Base-by-base conservation (phyloP, 2,797 vertebrate genomes). In the Tangara arthus region DNA sequence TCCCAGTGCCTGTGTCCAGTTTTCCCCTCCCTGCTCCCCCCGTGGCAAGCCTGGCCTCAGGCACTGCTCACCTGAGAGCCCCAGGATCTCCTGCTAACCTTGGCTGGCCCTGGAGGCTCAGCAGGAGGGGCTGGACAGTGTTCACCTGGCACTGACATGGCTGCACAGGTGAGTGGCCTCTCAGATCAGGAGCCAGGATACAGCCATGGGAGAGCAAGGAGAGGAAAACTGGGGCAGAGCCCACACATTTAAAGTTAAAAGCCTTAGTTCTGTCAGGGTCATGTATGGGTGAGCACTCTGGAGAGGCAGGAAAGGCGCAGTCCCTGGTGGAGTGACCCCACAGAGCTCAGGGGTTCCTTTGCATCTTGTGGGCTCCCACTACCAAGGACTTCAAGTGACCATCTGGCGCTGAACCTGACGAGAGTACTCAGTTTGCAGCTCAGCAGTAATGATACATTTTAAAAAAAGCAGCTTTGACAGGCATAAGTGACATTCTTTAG, bases 111-210 rank as follows among this genome's bases (percentile, higher is more conserved):
- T 12, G 35, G 42, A 49, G 56, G 39, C 15, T 60, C 5, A 0
- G 15, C n/a, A 14, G 2, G 30, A 44, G 47, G 3, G 21, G 28
- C 34, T 21, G 39, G 8, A 12, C 24, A 12, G 6, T 30, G 12
- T 11, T 28, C 49, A 37, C 28, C 22, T 32, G 55, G 44, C 6
- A 2, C 10, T 37, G n/a, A 14, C 37, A 5, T 0, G 1, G 60
- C 15, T 34, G 7, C 0, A 3, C 8, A 26, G 49, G 2, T 0
- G 0, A 18, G 18, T 20, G 39, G n/a, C 34, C 20, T 8, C 35
- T 50, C 1, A 7, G 64, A 20, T 8, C 1, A 2, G 19, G 37
- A 70, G n/a, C 28, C 57, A 27, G 42, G 37, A 28, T 18, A 4
- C 16, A 24, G 56, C 72, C 7, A 0, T 5, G 6, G 13, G 13